Percentiles rank a stretch among this genome's conserved stretches.
Evolutionary conservation across 2,797 vertebrate species (phyloP).

Genomic region (Gastrophryne carolinensis): DNA sequence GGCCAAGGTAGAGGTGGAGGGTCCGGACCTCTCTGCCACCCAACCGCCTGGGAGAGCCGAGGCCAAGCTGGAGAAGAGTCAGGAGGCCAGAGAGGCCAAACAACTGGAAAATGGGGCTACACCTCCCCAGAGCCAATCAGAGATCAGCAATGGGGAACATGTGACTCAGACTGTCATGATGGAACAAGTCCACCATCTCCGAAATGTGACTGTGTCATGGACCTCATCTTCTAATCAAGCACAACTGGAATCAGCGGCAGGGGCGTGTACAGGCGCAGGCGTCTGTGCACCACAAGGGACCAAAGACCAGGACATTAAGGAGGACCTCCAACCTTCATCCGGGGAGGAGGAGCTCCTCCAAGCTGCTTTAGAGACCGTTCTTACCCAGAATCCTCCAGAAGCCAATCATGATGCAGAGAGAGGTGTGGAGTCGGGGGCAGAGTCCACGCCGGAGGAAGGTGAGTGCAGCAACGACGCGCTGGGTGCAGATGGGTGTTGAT

Average conservation of each 20-base stretch:
- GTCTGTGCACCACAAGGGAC: background rate
- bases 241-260: background rate
- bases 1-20: background rate
- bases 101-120: no score
- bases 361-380: background rate
- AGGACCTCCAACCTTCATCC: background rate
- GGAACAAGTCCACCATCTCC: background rate
- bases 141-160: background rate
- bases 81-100: no score
- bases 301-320: background rate
- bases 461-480: no score
- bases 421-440: slow-evolving; percentile 71
- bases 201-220: background rate
- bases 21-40: background rate
- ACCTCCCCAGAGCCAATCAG: background rate
- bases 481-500: no score
- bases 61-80: background rate
- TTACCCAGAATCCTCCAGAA: slow-evolving; percentile 57
- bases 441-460: slow-evolving; percentile 54
- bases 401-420: no score
- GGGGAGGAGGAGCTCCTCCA: background rate
- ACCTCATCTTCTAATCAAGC: background rate
- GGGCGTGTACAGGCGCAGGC: background rate
- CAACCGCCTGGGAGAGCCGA: background rate
- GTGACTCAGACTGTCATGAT: background rate